Base-by-base conservation (phyloP, 2,888 invertebrate species). In the Ochropleura plecta region DNA sequence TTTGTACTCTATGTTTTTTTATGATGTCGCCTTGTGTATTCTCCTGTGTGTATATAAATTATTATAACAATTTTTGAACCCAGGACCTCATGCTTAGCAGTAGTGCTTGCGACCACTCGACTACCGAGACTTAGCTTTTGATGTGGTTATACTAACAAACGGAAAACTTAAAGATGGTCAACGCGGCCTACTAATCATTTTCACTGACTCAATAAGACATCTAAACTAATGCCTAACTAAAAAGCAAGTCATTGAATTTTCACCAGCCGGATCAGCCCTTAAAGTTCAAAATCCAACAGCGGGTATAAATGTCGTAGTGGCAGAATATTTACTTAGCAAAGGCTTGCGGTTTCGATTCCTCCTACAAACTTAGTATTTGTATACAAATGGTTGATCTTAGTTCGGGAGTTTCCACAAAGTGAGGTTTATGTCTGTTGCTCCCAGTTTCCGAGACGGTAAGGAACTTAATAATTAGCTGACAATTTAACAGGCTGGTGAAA, bases 351-450 rank as follows among this genome's bases (percentile, higher is more conserved):
- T 30, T 42, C 18, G 46, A 66, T 67, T 63, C 40, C 20, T 20
- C 62, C 46, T 78, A 18, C 18, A 18, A 72, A 73, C 65, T 78
- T 73, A 30, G 55, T 40, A 62, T 73, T 73, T 73, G 55, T 57
- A 10, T 46, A 73, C 40, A 49, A 40, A 78, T 70, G 63, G 44
- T 71, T 78, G 55, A 51, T 53, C 18, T 40, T 57, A 20, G 76
- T 44, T 75, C 18, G 14, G 12, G 18, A 55, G 20, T 70, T 78
- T 18, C n/a, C 16, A 49, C 8, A 49, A 59, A 46, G 51, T 46
- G 20, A 57, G 10, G 10, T 44, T 12, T n/a, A 12, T 40, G 44
- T 70, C 48, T 55, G n/a, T 49, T 44, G 49, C 16, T 53, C n/a
- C 5, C 14, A 30, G 48, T 20, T 53, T 49, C n/a, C 5, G 5